These are phyloP conservation scores for Andrena bucephala DNA, from an alignment of 2,888 invertebrate species.

Conservation along the genomic window DNA sequence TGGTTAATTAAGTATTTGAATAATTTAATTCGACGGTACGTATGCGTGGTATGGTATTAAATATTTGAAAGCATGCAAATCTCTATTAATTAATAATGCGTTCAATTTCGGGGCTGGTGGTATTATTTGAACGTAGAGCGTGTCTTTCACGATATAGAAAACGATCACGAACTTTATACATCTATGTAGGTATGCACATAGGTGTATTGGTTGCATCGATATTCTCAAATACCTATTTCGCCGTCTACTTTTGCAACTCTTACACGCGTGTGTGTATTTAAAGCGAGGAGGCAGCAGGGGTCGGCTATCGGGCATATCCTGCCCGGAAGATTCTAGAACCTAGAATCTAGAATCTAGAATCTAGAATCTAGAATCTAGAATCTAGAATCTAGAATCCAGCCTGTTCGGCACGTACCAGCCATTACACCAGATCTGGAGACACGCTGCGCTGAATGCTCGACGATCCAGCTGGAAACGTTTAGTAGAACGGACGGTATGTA, in stretches of 20 bases:
- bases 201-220: too few relatives aligned
- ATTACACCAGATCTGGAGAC: slow-evolving; percentile 44
- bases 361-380: slow-evolving; percentile 8
- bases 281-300: slow-evolving; percentile 37
- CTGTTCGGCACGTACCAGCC: slow-evolving; percentile 53
- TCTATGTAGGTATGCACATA: too few relatives aligned
- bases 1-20: slow-evolving; percentile 36
- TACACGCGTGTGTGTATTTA: slow-evolving; percentile 6
- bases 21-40: slow-evolving; percentile 23
- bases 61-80: slow-evolving; percentile 8
- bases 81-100: slow-evolving; percentile 30
- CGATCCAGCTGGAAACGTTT: slow-evolving; percentile 65
- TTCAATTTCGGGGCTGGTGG: neutral
- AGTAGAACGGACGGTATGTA: slow-evolving; percentile 63
- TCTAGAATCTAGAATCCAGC: neutral
- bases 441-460: slow-evolving; percentile 41
- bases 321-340: slow-evolving; percentile 48
- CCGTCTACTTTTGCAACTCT: neutral
- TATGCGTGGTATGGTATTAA: neutral
- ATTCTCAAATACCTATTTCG: too few relatives aligned
- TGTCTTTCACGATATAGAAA: neutral
- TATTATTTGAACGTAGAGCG: neutral
- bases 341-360: neutral
- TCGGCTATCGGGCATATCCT: slow-evolving; percentile 29
- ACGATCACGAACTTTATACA: neutral